Evolutionary conservation across 2,113 vertebrate species (phyloP), one percentile per base, ranked within the genome.

Genomic region (Chionis minor): DNA sequence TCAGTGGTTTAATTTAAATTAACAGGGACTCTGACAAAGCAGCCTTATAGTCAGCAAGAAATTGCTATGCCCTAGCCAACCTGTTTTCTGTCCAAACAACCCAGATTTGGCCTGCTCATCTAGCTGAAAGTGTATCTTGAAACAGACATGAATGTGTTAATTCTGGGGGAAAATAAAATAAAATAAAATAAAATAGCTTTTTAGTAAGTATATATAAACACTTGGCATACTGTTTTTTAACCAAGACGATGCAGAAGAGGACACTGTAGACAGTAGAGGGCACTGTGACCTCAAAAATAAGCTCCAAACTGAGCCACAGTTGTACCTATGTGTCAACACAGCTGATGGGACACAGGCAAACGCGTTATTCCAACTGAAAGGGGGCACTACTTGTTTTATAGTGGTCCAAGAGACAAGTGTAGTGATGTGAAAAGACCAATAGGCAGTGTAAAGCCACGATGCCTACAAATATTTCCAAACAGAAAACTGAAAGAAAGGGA

Each of bases 281-380:
- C 96, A 85, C 88, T 96, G 44, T 79, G 56, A 72, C 19, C 69
- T 96, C 72, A 97, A 69, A 93, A 95, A 96, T 94, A 72, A 24
- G 32, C 33, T 59, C 27, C 59, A 45, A 78, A 63, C 5, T 0
- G 21, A 17, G 44, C 27, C 27, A 2, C 4, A 1, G 45, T 3
- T 24, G 40, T 5, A 8, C 21, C 11, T 22, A 3, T 24, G 27
- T 15, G 23, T 16, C 78, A 40, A 35, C 30, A 8, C 21, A 70
- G 62, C 24, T 30, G 67, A 42, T 18, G 27, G 5, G 62, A n/a
- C 35, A 21, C 6, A 8, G 22, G 33, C 12, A 74, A 81, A 55
- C 0, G 12, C 10, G 2, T 8, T 61, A 18, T 66, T 63, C 30
- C 58, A 49, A 1, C 15, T 2, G 23, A n/a, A 58, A 78, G 81